Conservation (phyloP, 2,797 vertebrate genomes). For the Bovichtus diacanthus region DNA sequence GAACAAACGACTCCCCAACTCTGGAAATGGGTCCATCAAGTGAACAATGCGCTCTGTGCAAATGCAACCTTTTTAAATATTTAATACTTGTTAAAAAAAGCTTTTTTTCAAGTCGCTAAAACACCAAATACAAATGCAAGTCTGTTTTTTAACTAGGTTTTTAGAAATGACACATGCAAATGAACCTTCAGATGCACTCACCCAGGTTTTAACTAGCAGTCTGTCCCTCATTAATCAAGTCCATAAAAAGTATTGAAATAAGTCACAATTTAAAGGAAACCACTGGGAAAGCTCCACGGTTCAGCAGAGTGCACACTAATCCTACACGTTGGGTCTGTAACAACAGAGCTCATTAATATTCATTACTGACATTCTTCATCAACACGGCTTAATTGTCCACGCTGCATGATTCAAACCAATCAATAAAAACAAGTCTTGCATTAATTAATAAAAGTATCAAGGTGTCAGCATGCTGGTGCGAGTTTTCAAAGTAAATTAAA, state of each 20-base stretch:
- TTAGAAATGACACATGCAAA: neutral
- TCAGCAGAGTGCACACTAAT: conserved; percentile 14
- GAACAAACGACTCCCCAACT: too few species aligned
- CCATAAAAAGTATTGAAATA: neutral
- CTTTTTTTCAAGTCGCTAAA: neutral
- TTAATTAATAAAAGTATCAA: conserved; percentile 38
- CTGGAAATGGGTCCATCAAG: too few species aligned
- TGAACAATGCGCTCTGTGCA: neutral
- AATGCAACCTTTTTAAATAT: neutral
- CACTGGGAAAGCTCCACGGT: neutral
- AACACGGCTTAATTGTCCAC: conserved; percentile 33
- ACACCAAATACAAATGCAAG: neutral
- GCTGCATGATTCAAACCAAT: conserved; percentile 33
- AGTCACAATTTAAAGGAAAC: conserved; percentile 13
- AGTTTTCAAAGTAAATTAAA: conserved; percentile 11
- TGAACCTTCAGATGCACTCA: neutral
- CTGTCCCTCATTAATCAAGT: neutral
- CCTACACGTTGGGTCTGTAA: neutral
- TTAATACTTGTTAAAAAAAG: neutral
- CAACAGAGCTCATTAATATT: conserved; percentile 52
- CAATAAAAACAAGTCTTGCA: conserved; percentile 37
- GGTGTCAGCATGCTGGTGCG: conserved; percentile 10
- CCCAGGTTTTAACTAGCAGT: neutral
- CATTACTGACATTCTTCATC: conserved; percentile 36
- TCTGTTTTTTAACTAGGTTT: neutral